A percentile compares a stretch with the other conserved stretches of the same genome.
These are phyloP conservation scores for Empis stercorea DNA, from an alignment of 2,888 invertebrate genomes.

Conservation along the genomic window DNA sequence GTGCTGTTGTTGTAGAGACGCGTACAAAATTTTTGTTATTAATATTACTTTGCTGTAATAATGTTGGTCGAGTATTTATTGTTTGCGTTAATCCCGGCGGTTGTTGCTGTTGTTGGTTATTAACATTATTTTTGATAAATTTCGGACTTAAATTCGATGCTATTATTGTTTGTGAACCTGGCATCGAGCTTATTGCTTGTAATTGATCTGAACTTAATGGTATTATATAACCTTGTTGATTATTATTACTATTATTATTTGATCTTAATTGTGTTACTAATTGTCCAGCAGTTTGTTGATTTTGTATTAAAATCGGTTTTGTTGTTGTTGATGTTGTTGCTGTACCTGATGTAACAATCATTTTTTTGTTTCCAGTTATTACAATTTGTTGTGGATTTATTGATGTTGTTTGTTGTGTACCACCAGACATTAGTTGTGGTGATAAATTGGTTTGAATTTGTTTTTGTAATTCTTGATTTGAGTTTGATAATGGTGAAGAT, in stretches of 20 bases:
- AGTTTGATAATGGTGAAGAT: conserved; percentile 3
- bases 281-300: conserved; percentile 1
- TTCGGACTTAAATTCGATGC: neutral
- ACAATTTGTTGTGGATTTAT: conserved; percentile 10
- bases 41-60: neutral
- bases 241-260: neutral
- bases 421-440: neutral
- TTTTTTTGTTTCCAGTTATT: conserved; percentile 11
- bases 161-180: neutral
- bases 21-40: conserved; percentile 8
- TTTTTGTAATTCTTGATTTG: conserved; percentile 3
- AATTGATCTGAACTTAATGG: conserved; percentile 16
- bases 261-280: neutral
- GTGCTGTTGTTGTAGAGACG: conserved; percentile 9
- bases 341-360: conserved; percentile 1
- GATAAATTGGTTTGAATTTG: conserved; percentile 8
- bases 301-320: conserved; percentile 13
- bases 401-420: conserved; percentile 5
- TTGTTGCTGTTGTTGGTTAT: neutral
- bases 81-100: conserved; percentile 7
- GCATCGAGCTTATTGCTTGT: conserved; percentile 5
- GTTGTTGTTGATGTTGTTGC: conserved; percentile 10
- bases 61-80: conserved; percentile 8
- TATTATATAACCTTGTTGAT: conserved; percentile 21
- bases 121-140: neutral